Evolutionary conservation across 2,797 vertebrate species (phyloP).

Genomic region (Taeniopygia guttata): DNA sequence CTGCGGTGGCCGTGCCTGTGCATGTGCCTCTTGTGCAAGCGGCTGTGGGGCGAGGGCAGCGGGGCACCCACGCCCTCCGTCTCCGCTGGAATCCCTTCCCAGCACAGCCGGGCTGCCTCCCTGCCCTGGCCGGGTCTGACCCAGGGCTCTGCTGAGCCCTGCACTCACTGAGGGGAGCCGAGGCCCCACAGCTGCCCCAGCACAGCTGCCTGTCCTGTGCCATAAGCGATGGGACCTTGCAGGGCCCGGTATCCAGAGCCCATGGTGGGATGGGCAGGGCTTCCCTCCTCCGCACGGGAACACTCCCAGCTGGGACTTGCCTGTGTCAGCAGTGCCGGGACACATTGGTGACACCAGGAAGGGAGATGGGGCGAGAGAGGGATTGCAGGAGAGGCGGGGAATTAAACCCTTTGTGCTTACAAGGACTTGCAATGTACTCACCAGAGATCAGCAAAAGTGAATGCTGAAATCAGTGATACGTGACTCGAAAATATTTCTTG

Average conservation of each 20-base stretch:
- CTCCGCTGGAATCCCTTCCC: not conserved
- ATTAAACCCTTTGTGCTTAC: not conserved
- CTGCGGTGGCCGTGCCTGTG: not conserved
- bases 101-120: accelerated
- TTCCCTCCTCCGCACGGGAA: not conserved
- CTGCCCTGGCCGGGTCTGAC: not conserved
- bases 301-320: accelerated
- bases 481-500: not conserved
- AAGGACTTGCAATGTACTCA: not conserved
- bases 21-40: constrained; percentile 8
- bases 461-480: not conserved
- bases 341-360: accelerated
- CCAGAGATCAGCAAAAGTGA: not conserved
- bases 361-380: not conserved
- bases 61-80: not conserved
- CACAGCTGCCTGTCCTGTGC: not conserved
- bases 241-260: not conserved
- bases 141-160: not conserved
- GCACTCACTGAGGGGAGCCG: not conserved
- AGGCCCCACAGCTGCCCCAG: not conserved
- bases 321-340: not conserved
- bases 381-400: not conserved
- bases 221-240: not conserved
- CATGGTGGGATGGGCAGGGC: not conserved
- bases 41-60: not conserved